A percentile compares a stretch with the other conserved stretches of the same genome.
Evolutionary conservation across 1,140 invertebrate genomes (phyloP).

Genomic region (Pseudomyrmex flavicornis): DNA sequence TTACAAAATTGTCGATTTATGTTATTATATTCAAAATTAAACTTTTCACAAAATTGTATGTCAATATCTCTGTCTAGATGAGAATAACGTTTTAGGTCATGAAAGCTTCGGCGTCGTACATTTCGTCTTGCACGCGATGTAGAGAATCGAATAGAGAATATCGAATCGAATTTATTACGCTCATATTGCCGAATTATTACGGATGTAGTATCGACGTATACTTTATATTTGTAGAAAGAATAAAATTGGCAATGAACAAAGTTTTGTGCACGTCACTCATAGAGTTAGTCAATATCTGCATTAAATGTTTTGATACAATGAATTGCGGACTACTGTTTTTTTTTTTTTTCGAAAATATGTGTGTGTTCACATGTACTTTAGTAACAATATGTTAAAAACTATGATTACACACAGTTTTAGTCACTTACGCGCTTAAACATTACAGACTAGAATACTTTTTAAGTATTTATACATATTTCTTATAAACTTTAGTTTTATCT

Average conservation of each 20-base stretch:
- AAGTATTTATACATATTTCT: too few species aligned
- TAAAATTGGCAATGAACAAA: neutral
- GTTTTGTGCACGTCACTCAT: neutral
- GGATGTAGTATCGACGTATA: neutral
- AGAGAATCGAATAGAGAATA: too few species aligned
- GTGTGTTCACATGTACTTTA: too few species aligned
- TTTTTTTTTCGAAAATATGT: too few species aligned
- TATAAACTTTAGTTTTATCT: too few species aligned
- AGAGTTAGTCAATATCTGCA: neutral
- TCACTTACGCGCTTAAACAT: neutral
- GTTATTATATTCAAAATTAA: too few species aligned
- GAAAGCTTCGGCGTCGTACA: constrained; percentile 54
- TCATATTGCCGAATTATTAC: neutral
- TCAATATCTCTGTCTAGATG: neutral
- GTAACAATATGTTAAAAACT: too few species aligned
- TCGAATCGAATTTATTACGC: neutral
- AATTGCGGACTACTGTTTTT: too few species aligned
- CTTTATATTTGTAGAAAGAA: constrained; percentile 9
- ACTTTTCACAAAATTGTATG: too few species aligned
- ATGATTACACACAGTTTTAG: neutral
- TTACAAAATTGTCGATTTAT: too few species aligned
- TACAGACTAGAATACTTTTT: neutral
- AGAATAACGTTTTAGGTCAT: constrained; percentile 33
- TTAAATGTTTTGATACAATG: too few species aligned
- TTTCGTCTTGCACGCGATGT: constrained; percentile 52